These are phyloP conservation scores for Catharus ustulatus DNA, from an alignment of 2,797 vertebrate species.

Conservation along the genomic window DNA sequence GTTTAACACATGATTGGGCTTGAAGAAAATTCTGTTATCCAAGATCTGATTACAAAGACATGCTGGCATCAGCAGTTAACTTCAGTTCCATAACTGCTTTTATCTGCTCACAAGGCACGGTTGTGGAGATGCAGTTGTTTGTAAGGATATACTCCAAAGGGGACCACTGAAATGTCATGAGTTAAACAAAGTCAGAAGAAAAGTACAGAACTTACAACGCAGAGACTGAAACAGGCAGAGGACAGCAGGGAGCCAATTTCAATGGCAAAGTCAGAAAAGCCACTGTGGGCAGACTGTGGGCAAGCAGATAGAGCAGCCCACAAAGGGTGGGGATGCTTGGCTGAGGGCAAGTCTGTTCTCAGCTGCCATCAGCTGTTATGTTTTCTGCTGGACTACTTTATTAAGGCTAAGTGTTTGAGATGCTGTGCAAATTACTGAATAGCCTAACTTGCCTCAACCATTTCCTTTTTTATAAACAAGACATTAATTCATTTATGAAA, in stretches of 20 bases:
- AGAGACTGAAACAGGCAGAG: not conserved
- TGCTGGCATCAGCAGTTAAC: constrained; percentile 26
- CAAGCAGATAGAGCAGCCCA: not conserved
- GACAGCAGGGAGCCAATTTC: not conserved
- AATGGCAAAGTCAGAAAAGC: not conserved
- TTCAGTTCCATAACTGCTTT: not conserved
- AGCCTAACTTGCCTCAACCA: not conserved
- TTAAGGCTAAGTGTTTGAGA: not conserved
- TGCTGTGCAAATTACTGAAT: not conserved
- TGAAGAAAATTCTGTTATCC: constrained; percentile 31
- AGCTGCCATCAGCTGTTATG: not conserved
- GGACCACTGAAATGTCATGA: not conserved
- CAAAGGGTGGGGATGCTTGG: not conserved
- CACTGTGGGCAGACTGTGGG: rapidly evolving
- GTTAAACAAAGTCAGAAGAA: not conserved
- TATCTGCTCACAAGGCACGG: not conserved
- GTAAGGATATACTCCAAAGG: not conserved
- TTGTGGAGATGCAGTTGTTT: not conserved
- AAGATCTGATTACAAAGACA: not conserved
- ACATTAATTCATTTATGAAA: not conserved
- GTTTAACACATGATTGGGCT: not conserved
- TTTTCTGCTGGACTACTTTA: not conserved
- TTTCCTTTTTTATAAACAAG: not conserved
- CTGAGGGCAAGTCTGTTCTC: not conserved
- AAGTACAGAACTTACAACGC: not conserved